Percentiles rank a stretch among this genome's conserved stretches.
These are phyloP conservation scores for Corbicula japonica DNA, from an alignment of 2,888 invertebrate genomes.

Conservation along the genomic window DNA sequence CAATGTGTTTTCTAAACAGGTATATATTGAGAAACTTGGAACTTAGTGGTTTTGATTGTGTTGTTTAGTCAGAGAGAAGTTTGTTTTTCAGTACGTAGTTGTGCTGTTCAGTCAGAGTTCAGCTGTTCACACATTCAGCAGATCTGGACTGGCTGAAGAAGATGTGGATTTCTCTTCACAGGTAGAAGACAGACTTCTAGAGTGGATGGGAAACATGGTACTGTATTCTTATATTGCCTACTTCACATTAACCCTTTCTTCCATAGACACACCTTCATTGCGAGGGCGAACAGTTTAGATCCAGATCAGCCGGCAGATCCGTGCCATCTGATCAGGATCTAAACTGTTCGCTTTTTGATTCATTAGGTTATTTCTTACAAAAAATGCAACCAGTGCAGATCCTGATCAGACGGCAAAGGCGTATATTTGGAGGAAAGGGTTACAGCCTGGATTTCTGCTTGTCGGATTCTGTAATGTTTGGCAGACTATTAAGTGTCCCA, in stretches of 20 bases:
- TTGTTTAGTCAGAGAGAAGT: no score
- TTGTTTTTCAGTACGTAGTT: slow-evolving; percentile 88
- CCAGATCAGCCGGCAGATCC: background rate
- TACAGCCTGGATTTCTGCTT: no score
- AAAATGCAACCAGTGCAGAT: background rate
- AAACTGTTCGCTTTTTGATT: background rate
- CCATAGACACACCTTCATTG: background rate
- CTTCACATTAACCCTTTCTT: no score
- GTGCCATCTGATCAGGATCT: background rate
- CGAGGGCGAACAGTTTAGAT: background rate
- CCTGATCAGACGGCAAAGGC: no score
- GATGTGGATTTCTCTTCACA: slow-evolving; percentile 82
- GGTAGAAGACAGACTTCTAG: slow-evolving; percentile 87
- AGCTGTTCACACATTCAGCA: slow-evolving; percentile 88
- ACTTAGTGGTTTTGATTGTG: no score
- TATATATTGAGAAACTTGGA: no score
- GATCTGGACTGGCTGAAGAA: slow-evolving; percentile 85
- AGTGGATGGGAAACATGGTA: slow-evolving; percentile 90
- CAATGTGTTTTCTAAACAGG: no score
- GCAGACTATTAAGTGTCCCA: no score
- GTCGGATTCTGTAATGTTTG: no score
- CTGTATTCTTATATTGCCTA: no score
- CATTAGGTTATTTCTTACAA: background rate
- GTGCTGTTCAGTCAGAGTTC: slow-evolving; percentile 89
- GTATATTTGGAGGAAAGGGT: no score